Evolutionary conservation across 30 jellyfish, hydroid and myxozoan species (phyloP), one percentile per base, ranked within the genome.

Genomic region (Turritopsis dohrnii): DNA sequence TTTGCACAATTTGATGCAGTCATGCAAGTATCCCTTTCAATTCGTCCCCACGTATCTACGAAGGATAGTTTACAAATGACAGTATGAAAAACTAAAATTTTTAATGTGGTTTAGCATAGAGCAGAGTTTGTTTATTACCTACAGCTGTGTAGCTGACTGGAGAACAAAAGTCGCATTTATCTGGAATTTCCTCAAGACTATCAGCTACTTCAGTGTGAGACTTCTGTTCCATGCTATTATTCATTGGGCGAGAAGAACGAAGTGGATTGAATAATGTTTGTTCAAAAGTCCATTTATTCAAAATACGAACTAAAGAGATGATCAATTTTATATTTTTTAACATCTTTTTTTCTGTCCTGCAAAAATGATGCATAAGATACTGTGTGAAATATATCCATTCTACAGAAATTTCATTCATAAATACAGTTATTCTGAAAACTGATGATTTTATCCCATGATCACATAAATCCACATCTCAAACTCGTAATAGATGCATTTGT

Each of bases 101-200:
- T 7, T 71, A 7, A 71, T 22, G 27, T 22, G 27, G 5, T 9
- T 71, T 71, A 3, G 4, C 23, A 71, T 22, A 22, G 23, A 7
- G 27, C 5, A 71, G 4, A n/a, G n/a, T n/a, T n/a, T 41, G 60
- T n/a, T 18, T 5, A 81, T 22, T 53, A 80, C 87, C 87, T 18
- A 80, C 60, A 80, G 87, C 87, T 22, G 87, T 80, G 54, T 80
- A 80, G 79, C 82, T 60, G 21, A 80, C 29, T 21, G 87, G 87
- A 24, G 87, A 80, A 3, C 87, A 80, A 1, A 80, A 80, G 65
- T 80, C 87, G 52, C 87, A 80, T 26, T 80, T 80, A 22, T 60
- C 87, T 16, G 87, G 87, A 22, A 80, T 80, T 8, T 28, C 52
- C 52, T 80, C 81, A 13, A 80, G 65, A 1, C 29, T 5, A 80